Evolutionary conservation across 2,797 vertebrate genomes (phyloP).

Genomic region (Urophycis tenuis): DNA sequence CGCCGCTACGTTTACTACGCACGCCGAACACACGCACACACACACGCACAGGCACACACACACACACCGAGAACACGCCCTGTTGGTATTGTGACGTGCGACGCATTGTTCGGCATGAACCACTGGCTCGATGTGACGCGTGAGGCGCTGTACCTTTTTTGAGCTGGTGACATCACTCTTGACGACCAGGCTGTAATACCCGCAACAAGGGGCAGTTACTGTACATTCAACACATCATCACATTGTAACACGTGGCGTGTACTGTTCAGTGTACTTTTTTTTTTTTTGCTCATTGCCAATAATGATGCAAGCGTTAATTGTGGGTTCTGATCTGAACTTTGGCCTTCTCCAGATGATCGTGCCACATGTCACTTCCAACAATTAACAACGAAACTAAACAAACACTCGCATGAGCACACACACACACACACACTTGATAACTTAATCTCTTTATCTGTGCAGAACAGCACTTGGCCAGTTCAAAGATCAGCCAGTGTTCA

Average conservation of each 20-base stretch:
- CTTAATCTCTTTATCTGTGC: slow-evolving; percentile 9
- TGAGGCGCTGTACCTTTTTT: background rate
- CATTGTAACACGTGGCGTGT: background rate
- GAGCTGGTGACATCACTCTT: background rate
- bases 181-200: no score
- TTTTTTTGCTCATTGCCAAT: background rate
- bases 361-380: slow-evolving; percentile 31
- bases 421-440: slow-evolving; percentile 21
- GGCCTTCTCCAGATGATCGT: slow-evolving; percentile 24
- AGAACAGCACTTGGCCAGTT: slow-evolving; percentile 24
- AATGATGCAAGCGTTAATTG: background rate
- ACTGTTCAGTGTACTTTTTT: background rate
- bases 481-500: slow-evolving; percentile 38
- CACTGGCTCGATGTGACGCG: background rate
- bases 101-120: background rate
- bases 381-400: background rate
- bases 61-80: background rate
- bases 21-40: no score
- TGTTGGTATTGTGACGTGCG: no score
- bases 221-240: no score
- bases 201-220: no score
- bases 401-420: slow-evolving; percentile 3
- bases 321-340: slow-evolving; percentile 2
- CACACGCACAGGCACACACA: background rate
- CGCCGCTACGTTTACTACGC: background rate